Percentiles rank a stretch among this genome's conserved stretches.
Evolutionary conservation across 2,113 vertebrate species (phyloP).

Genomic region (Tychaedon coryphoeus): DNA sequence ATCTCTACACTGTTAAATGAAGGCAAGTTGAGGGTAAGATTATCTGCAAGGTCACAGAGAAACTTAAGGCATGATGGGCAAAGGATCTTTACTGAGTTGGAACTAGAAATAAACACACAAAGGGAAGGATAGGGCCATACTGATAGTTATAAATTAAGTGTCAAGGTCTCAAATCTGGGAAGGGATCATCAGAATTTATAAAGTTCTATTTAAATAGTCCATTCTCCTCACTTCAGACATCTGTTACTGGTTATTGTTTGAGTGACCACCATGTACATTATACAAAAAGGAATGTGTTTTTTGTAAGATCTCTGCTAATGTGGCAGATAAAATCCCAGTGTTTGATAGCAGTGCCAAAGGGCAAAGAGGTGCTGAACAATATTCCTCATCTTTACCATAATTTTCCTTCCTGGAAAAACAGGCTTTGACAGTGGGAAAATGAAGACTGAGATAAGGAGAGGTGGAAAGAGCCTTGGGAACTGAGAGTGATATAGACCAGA

Average conservation of each 20-base stretch:
- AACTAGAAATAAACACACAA: constrained; percentile 18
- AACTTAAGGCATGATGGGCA: constrained; percentile 36
- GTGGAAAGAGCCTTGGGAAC: constrained; percentile 80
- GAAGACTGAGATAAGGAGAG: constrained; percentile 77
- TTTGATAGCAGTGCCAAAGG: constrained; percentile 53
- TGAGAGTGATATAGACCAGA: constrained; percentile 80
- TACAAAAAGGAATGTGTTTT: constrained; percentile 59
- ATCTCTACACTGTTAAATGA: constrained; percentile 29
- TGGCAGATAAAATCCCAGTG: constrained; percentile 27
- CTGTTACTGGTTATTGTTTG: constrained; percentile 83
- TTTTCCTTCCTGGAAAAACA: constrained; percentile 67
- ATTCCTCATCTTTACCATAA: constrained; percentile 51
- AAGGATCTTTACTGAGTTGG: background rate
- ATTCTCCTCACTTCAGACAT: constrained; percentile 75
- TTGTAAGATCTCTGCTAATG: constrained; percentile 34
- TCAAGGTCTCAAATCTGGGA: constrained; percentile 46
- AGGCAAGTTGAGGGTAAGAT: constrained; percentile 42
- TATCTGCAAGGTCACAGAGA: constrained; percentile 37
- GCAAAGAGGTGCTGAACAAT: constrained; percentile 60
- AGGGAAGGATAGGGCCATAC: background rate
- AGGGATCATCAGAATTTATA: constrained; percentile 55
- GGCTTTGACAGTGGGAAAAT: constrained; percentile 70
- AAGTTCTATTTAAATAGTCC: constrained; percentile 46
- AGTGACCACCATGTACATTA: constrained; percentile 74
- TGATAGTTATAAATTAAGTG: constrained; percentile 61